Evolutionary conservation across 2,113 vertebrate species (phyloP).

Genomic region (Ia io): DNA sequence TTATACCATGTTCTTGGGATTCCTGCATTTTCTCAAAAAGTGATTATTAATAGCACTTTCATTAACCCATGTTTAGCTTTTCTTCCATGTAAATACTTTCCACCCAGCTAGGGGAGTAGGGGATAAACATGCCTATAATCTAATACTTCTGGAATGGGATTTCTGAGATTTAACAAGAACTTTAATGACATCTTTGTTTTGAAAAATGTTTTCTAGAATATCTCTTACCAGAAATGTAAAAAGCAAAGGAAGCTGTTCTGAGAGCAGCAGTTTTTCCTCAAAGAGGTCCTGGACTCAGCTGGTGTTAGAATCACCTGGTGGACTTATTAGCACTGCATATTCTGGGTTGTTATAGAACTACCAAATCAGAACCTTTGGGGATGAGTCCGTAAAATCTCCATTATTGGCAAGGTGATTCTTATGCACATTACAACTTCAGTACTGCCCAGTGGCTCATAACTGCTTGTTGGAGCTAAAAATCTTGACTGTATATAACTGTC

Average conservation of each 20-base stretch:
- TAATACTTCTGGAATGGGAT: conserved; percentile 67
- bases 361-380: neutral
- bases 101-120: conserved; percentile 62
- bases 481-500: neutral
- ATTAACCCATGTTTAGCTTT: conserved; percentile 78
- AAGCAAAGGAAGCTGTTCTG: neutral
- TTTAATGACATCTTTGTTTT: conserved; percentile 51
- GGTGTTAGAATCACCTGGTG: neutral
- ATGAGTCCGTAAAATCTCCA: neutral
- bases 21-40: conserved; percentile 77
- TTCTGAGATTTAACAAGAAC: conserved; percentile 69
- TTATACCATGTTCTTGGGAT: conserved; percentile 74
- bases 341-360: neutral
- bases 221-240: conserved; percentile 56
- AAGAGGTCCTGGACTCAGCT: neutral
- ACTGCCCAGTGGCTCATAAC: neutral
- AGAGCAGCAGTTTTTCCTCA: neutral
- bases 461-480: neutral
- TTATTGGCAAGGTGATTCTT: neutral
- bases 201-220: conserved; percentile 58
- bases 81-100: conserved; percentile 60
- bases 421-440: neutral
- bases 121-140: conserved; percentile 66
- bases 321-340: neutral
- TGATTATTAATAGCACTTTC: conserved; percentile 83